Evolutionary conservation across 1,140 invertebrate species (phyloP), one percentile per base, ranked within the genome.

Genomic region (Amyelois transitella): DNA sequence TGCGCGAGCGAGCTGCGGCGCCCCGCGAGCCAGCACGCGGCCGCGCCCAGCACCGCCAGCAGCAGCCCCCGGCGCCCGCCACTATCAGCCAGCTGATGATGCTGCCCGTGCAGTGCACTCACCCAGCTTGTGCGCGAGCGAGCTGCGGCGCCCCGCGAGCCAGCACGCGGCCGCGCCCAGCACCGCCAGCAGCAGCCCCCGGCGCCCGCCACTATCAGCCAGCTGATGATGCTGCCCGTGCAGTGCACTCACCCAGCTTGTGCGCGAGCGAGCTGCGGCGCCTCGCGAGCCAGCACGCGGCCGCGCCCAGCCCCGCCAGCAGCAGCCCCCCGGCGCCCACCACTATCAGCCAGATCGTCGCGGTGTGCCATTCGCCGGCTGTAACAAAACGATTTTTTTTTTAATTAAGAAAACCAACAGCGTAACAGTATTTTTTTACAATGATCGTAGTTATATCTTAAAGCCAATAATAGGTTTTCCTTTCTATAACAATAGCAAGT

Each of bases 91-190:
- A 12, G 72, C 69, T 1, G 69, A n/a, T n/a, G n/a, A n/a, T n/a
- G n/a, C n/a, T n/a, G n/a, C n/a, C n/a, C n/a, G n/a, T 20, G 71
- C 47, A 8, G 60, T 58, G 6, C 67, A 64, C 38, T 71, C 55
- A 22, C 83, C 81, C 38, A 84, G 71, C 62, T 86, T 86, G 58
- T 86, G 77, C 19, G 81, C 74, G 14, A 80, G 69, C 18, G 73
- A 60, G 24, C 72, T 71, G 6, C 72, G 61, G 6, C 77, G 69
- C 1, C 81, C 71, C 0, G 75, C 72, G 25, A 81, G 62, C 83
- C 81, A 86, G 64, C 83, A 84, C 1, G 72, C 76, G 22, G 80
- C 49, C 5, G 66, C 74, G 0, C 62, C 72, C 0, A 84, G 58
- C 10, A 71, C 64, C 51, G 78, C 69, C 55, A 82, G 21, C 62